Evolutionary conservation across 2,797 vertebrate genomes (phyloP).

Genomic region (Fratercula arctica): DNA sequence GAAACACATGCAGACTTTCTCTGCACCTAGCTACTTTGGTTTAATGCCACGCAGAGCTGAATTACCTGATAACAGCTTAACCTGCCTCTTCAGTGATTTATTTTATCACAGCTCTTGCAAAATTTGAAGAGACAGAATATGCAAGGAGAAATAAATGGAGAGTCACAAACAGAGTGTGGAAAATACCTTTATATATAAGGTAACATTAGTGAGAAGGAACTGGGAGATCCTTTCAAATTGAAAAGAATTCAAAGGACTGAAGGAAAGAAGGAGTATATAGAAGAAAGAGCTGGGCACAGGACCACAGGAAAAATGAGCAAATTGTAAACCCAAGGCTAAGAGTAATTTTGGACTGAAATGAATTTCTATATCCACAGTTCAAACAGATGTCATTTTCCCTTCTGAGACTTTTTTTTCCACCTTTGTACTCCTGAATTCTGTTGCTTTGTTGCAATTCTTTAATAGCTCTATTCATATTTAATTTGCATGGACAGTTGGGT

Average conservation of each 20-base stretch:
- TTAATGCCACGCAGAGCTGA: not conserved
- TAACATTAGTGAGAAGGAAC: not conserved
- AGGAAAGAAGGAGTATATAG: not conserved
- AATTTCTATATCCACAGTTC: not conserved
- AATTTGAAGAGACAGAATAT: not conserved
- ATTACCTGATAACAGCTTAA: not conserved
- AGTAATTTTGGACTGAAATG: not conserved
- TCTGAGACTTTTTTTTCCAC: not conserved
- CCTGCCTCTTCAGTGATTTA: not conserved
- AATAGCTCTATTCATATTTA: not conserved
- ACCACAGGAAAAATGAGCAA: not conserved
- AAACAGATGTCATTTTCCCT: not conserved
- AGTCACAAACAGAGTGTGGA: not conserved
- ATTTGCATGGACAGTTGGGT: not conserved
- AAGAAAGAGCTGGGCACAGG: not conserved
- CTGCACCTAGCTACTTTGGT: not conserved
- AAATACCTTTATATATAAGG: not conserved
- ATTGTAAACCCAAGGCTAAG: not conserved
- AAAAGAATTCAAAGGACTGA: not conserved
- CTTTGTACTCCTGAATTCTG: not conserved
- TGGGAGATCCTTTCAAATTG: not conserved
- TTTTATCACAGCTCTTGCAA: not conserved
- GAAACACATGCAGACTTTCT: not conserved
- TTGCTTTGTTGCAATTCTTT: not conserved
- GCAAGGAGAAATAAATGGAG: not conserved